Percentiles rank a stretch among this genome's conserved stretches.
Conservation (phyloP, 2,113 vertebrate genomes). For the Scopus umbretta region DNA sequence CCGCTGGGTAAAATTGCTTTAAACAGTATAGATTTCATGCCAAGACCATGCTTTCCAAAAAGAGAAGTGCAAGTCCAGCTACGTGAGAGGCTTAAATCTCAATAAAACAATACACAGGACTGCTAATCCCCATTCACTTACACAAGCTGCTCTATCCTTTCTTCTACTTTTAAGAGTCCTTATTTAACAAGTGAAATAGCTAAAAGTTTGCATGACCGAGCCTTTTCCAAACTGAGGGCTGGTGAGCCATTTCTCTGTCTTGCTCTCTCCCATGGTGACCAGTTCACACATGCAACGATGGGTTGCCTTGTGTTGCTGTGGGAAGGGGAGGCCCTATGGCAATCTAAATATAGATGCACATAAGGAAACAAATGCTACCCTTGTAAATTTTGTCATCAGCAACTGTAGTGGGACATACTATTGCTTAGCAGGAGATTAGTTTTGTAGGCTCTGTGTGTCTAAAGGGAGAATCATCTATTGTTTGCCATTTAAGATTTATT, state of each 20-base stretch:
- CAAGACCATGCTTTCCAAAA: not conserved
- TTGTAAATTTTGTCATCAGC: slow-evolving; percentile 45
- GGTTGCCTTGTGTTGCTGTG: not conserved
- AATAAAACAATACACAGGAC: not conserved
- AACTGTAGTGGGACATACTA: slow-evolving; percentile 19
- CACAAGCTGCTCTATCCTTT: not conserved
- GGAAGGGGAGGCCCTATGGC: not conserved
- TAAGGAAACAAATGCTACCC: slow-evolving; percentile 27
- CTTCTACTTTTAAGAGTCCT: not conserved
- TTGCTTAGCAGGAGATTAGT: slow-evolving; percentile 33
- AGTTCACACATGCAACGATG: not conserved
- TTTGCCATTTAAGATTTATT: slow-evolving; percentile 56
- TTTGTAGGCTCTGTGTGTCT: not conserved
- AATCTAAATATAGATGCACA: not conserved
- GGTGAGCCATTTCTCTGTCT: not conserved
- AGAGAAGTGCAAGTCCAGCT: not conserved
- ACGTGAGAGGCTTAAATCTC: not conserved
- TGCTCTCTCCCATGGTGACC: not conserved
- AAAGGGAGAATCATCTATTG: slow-evolving; percentile 44
- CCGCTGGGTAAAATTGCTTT: not conserved
- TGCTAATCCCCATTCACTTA: not conserved
- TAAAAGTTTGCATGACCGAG: not conserved
- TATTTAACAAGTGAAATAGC: not conserved
- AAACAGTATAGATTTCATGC: not conserved
- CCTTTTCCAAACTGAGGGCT: not conserved